A percentile compares a stretch with the other conserved stretches of the same genome.
Conservation (phyloP, 2,797 vertebrate genomes). For the Chanos chanos region DNA sequence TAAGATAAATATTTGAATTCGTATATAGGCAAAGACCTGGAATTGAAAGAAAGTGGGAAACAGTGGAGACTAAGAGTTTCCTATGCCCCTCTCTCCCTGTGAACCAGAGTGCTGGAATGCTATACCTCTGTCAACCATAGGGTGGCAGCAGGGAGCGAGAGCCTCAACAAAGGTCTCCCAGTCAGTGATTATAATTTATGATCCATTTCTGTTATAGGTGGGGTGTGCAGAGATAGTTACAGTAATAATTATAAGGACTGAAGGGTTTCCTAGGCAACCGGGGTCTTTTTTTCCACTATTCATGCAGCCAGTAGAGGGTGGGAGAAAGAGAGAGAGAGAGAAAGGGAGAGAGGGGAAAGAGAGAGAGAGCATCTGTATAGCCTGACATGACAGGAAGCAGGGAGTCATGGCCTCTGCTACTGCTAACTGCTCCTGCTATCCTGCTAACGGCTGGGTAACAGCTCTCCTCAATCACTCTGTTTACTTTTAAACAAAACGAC, state of each 20-base stretch:
- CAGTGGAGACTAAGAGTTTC: constrained; percentile 9
- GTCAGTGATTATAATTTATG: constrained; percentile 90
- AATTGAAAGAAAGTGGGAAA: constrained; percentile 33
- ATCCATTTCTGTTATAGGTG: constrained; percentile 98
- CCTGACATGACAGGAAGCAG: constrained; percentile 83
- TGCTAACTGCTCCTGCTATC: constrained; percentile 58
- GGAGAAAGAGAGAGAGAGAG: constrained; percentile 39
- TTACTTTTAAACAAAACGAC: not conserved
- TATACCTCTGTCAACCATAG: constrained; percentile 62
- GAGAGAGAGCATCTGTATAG: constrained; percentile 73
- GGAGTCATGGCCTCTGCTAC: constrained; percentile 63
- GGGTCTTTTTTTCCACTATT: constrained; percentile 43
- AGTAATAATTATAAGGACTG: constrained; percentile 97
- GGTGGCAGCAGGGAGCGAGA: constrained; percentile 79
- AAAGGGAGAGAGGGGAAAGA: constrained; percentile 52
- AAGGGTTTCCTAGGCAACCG: constrained; percentile 97
- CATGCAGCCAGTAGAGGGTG: constrained; percentile 46
- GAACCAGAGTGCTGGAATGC: not conserved
- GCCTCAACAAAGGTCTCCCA: constrained; percentile 82
- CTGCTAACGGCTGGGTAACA: not conserved
- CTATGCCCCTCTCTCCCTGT: not conserved
- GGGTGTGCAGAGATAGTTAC: constrained; percentile 96
- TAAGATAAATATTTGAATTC: constrained; percentile 49
- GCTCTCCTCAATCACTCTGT: not conserved
- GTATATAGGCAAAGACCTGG: constrained; percentile 45